Evolutionary conservation across 2,888 invertebrate species (phyloP), one percentile per base, ranked within the genome.

Genomic region (Dynastes grantii): DNA sequence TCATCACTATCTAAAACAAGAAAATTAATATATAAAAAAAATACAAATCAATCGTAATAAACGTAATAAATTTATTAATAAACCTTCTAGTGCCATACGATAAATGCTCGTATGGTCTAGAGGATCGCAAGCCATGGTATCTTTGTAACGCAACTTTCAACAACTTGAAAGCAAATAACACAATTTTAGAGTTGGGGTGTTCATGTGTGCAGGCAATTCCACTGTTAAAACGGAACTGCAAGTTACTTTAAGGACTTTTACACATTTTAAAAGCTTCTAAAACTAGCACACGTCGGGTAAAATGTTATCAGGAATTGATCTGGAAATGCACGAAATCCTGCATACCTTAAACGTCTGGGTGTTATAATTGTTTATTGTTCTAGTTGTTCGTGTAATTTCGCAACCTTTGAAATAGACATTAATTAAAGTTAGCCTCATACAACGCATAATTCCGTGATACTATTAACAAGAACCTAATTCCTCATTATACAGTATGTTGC

Each of bases 1-100:
- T 97, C 97, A 88, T 97, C 97, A 86, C 96, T 96, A 85, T 97
- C 96, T 96, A 89, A 40, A 87, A 87, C n/a, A 55, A 55, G 2
- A 16, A 55, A 6, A 55, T 11, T 55, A 16, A 55, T 16, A 58
- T 51, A 4, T 22, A 49, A 40, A 49, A 67, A 67, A 9, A 45
- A 22, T 22, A 22, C 22, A 22, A 32, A 9, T 9, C 5, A 58
- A 55, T 71, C n/a, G 2, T 55, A 58, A 40, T n/a, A 37, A 71
- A 16, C 2, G 32, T n/a, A 58, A 55, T 37, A 16, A 55, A 64
- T 32, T n/a, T 16, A 49, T 70, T 67, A 29, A 13, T 67, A 32
- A 58, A 80, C 78, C 71, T 78, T 78, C 75, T 16, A 29, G 68
- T 61, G 76, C 61, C 75, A 71, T 90, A 81, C 90, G 91, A 86